Base-by-base conservation (phyloP, 2,888 invertebrate species). In the Pharmacophagus antenor region DNA sequence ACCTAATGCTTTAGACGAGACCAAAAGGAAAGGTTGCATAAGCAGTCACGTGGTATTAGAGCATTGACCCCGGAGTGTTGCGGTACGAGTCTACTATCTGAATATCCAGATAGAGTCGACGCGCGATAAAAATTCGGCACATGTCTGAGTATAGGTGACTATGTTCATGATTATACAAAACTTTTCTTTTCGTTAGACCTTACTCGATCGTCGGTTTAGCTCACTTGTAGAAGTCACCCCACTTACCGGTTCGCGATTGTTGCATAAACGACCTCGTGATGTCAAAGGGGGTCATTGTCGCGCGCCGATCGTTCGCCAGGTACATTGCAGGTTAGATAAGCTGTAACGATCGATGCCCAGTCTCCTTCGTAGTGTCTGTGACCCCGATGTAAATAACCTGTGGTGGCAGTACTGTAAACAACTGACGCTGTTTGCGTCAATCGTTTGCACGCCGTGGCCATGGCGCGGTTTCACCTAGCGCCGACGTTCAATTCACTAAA, bases 351-450 rank as follows among this genome's bases (percentile, higher is more conserved):
- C 82, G 84, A 83, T 83, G 81, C 79, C 77, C 76, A 77, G 79
- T 85, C 85, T 85, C 85, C 87, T 86, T 87, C 86, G 73, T 70
- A 77, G 86, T 88, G 89, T 89, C 89, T 90, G 86, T 89, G 88
- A 90, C 89, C 89, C 88, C 89, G 85, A 88, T 88, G 90, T 88
- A 86, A 89, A 89, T 88, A 89, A 88, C 89, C 88, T 85, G 82
- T 80, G 85, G 82, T 82, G 81, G 72, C 79, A 81, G 79, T 83
- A 80, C 81, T 82, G 86, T 88, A 89, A 88, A 89, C 89, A 88
- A 83, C 82, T 79, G 82, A 82, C 79, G 84, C 73, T 68, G 79
- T 82, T 85, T 85, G 85, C 88, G 88, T 88, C 88, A 86, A 86
- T 84, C 82, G 81, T 73, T 72, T 75, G 77, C 74, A 74, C 63